Evolutionary conservation across 1,140 invertebrate species (phyloP).

Genomic region (Drusus annulatus): DNA sequence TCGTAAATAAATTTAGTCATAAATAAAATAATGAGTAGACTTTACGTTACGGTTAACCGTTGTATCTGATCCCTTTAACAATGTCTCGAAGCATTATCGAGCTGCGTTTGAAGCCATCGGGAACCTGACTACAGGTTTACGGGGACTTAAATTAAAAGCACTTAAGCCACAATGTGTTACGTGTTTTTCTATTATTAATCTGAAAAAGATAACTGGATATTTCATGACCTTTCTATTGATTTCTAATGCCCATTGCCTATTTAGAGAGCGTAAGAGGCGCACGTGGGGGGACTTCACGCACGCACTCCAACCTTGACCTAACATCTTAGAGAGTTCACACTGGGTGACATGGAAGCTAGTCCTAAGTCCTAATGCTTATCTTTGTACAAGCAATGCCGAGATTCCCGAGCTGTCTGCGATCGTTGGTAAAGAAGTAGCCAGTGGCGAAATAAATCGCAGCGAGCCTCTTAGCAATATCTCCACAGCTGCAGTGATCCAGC

Average conservation of each 20-base stretch:
- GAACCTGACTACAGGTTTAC: slow-evolving; percentile 26
- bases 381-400: too few relatives aligned
- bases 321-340: too few relatives aligned
- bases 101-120: background rate
- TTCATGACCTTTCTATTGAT: background rate
- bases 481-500: too few relatives aligned
- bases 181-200: background rate
- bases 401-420: too few relatives aligned
- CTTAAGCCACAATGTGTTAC: slow-evolving; percentile 6
- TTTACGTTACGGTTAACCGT: slow-evolving; percentile 21
- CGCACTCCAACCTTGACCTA: slow-evolving; percentile 2
- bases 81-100: background rate
- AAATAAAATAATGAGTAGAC: slow-evolving; percentile 27
- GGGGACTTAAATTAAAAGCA: slow-evolving; percentile 28
- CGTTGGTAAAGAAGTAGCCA: too few relatives aligned
- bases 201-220: slow-evolving; percentile 29
- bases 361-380: too few relatives aligned
- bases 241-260: background rate
- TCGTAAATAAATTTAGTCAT: slow-evolving; percentile 30
- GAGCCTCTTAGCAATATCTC: too few relatives aligned
- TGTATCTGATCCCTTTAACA: slow-evolving; percentile 16
- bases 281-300: too few relatives aligned
- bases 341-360: too few relatives aligned
- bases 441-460: too few relatives aligned
- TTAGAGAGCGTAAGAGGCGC: background rate